A percentile compares a stretch with the other conserved stretches of the same genome.
phyloP scores from a whole-genome alignment of 1,140 invertebrate species.

The Hormaphis cornu region DNA sequence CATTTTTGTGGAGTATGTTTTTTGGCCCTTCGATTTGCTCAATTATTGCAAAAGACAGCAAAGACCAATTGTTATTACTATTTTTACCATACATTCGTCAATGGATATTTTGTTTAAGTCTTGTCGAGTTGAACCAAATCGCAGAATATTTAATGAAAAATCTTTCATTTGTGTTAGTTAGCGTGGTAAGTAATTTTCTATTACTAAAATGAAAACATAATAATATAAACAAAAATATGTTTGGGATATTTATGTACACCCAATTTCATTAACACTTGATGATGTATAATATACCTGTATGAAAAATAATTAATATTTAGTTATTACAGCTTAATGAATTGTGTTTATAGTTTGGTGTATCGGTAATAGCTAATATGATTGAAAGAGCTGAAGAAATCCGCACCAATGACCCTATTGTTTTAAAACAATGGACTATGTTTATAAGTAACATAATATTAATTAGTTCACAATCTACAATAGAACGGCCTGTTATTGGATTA shows the following conservation, averaged over 20 bases:
- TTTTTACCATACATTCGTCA: constrained; percentile 20
- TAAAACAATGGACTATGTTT: constrained; percentile 24
- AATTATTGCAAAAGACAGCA: constrained; percentile 10
- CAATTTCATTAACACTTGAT: too few species aligned
- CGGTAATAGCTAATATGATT: constrained; percentile 34
- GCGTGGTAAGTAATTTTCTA: neutral
- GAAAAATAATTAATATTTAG: too few species aligned
- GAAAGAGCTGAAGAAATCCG: constrained; percentile 32
- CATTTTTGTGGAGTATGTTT: constrained; percentile 16
- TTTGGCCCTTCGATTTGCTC: constrained; percentile 18
- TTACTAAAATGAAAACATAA: neutral
- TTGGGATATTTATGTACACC: too few species aligned
- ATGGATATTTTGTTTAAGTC: constrained; percentile 22
- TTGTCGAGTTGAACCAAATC: constrained; percentile 6
- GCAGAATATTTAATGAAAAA: constrained; percentile 18
- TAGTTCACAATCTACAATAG: constrained; percentile 4
- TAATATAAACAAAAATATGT: too few species aligned
- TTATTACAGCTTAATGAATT: too few species aligned
- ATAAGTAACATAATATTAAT: neutral
- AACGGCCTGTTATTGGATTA: constrained; percentile 26
- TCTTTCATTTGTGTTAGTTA: constrained; percentile 8
- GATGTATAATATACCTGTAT: too few species aligned
- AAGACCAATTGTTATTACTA: constrained; percentile 8
- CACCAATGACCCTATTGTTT: neutral
- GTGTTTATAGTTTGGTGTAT: constrained; percentile 34